These are phyloP conservation scores for Nipponia nippon DNA, from an alignment of 2,113 vertebrate genomes.

Conservation along the genomic window DNA sequence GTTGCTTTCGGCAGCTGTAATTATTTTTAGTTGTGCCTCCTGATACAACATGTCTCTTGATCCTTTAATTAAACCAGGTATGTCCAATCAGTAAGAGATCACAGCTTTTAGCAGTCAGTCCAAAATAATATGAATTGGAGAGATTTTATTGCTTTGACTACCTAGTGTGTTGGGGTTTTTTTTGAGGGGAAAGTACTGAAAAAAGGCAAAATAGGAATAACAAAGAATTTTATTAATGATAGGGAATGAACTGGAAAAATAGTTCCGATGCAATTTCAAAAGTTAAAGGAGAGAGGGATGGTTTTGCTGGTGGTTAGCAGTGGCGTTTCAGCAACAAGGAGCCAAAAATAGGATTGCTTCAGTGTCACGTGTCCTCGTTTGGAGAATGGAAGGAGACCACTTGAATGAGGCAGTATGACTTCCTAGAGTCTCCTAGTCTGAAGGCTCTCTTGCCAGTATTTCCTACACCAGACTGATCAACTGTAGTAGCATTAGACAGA, in stretches of 20 bases:
- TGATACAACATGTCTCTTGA: neutral
- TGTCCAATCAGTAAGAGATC: neutral
- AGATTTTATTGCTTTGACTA: neutral
- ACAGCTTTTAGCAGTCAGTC: neutral
- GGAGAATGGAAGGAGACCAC: neutral
- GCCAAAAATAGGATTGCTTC: neutral
- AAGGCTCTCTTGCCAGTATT: neutral
- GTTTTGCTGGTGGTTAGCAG: neutral
- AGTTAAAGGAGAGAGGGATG: neutral
- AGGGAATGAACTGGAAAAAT: neutral
- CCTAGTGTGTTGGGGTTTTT: neutral
- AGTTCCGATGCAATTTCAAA: neutral
- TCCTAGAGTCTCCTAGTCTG: neutral
- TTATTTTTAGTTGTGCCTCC: neutral
- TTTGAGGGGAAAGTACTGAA: neutral
- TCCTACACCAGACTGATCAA: neutral
- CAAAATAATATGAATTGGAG: neutral
- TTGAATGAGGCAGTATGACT: neutral
- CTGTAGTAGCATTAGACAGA: neutral
- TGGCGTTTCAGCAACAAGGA: neutral
- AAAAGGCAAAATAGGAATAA: neutral
- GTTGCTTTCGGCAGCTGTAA: neutral
- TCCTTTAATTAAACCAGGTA: neutral
- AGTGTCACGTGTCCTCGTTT: accelerated
- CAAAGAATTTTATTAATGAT: neutral